Evolutionary conservation across 2,797 vertebrate species (phyloP).

Genomic region (Premnoplex brunnescens): DNA sequence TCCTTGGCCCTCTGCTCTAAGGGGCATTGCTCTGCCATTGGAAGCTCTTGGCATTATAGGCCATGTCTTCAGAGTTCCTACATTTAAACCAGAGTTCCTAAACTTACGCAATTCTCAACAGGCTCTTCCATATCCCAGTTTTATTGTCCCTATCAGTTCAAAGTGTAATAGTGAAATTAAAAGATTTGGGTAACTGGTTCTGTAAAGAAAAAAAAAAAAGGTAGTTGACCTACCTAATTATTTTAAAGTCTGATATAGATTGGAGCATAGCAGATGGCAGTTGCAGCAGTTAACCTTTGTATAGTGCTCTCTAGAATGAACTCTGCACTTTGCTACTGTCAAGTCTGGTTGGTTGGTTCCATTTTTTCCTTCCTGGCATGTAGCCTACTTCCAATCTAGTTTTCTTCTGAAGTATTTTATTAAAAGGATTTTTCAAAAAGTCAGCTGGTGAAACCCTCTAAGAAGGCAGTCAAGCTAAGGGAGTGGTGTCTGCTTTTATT

Average conservation of each 20-base stretch:
- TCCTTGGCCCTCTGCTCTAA: not conserved
- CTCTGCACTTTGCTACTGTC: conserved; percentile 9
- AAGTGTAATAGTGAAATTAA: not conserved
- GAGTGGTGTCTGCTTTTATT: not conserved
- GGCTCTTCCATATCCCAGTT: not conserved
- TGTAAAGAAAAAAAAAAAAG: not conserved
- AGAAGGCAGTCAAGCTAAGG: not conserved
- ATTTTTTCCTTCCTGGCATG: not conserved
- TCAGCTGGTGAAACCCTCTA: not conserved
- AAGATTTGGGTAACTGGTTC: not conserved
- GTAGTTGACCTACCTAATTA: not conserved
- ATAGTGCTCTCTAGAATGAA: not conserved
- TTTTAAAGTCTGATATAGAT: not conserved
- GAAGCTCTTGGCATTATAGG: not conserved
- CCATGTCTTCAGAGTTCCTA: not conserved
- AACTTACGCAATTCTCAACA: not conserved
- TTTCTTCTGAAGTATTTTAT: not conserved
- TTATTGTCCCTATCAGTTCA: not conserved
- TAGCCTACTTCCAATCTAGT: not conserved
- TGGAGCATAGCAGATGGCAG: not conserved
- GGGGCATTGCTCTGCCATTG: not conserved
- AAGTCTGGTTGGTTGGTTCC: not conserved
- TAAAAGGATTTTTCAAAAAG: not conserved
- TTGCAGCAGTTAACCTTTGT: not conserved
- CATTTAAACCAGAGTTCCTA: not conserved